Evolutionary conservation across 2,888 invertebrate species (phyloP), one percentile per base, ranked within the genome.

Genomic region (Tortricodes alternella): DNA sequence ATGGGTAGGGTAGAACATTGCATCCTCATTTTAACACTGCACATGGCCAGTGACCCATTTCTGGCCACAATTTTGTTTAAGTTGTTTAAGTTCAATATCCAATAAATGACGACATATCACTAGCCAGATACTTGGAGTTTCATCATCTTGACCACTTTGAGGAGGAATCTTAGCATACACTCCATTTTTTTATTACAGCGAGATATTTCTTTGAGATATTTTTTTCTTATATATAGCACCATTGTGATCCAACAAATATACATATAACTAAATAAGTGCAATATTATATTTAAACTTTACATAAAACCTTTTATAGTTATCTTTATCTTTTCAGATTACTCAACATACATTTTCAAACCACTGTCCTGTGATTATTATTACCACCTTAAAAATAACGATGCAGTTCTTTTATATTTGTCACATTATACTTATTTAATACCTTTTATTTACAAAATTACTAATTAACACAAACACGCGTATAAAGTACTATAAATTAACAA

Each of bases 401-500:
- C 56, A 50, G 56, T 56, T 50, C 50, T 38, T 44, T 24, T 53
- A n/a, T 41, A 13, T 56, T 56, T 56, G 37, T 56, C 50, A 18
- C 24, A 23, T 13, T 39, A 49, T 5, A 49, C 58, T 56, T 66
- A 64, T 62, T 53, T 67, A 65, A 63, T 65, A 62, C 57, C 61
- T 64, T 70, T 64, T 66, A 69, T 66, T 64, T 60, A 62, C 74
- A 68, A 70, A 71, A 67, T 64, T 63, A 67, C 74, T 64, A 73
- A 66, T 67, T 64, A 66, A 70, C 52, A 59, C 62, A 58, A 59
- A 60, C 65, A 65, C 63, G 58, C 62, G 59, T 64, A 73, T 71
- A 70, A 83, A 86, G 82, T 83, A 82, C 80, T 78, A 83, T 85
- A 86, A 84, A 80, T 84, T 80, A 83, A 72, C 66, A 63, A 62